Base-by-base conservation (phyloP, 92 coral and sea anemone species). In the Umimayanthus kanabou region DNA sequence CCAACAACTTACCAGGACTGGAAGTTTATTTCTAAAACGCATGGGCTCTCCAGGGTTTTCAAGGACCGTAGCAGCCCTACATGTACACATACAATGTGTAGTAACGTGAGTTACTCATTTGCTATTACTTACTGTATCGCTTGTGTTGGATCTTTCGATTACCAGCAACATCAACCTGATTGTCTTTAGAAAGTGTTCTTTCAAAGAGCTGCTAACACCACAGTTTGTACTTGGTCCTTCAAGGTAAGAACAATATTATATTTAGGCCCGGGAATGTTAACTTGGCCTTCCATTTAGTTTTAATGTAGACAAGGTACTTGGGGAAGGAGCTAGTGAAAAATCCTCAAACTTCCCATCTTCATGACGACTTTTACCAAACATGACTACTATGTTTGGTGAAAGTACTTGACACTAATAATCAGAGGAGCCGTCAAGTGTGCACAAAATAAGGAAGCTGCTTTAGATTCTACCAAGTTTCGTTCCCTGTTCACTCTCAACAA, bases 81-180 rank as follows among this genome's bases (percentile, higher is more conserved):
- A n/a, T n/a, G n/a, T n/a, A n/a, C 15, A 57, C 29, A n/a, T n/a
- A 69, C 29, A 69, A 47, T 10, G 2, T 47, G 50, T 11, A 53
- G 58, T 53, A 53, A 14, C 4, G 58, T 4, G 18, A 53, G 18
- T 28, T 8, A 0, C 0, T 7, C 45, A 28, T 8, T 14, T 45
- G 4, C 33, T 33, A 18, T 30, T 43, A 83, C 87, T 83, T 50
- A 83, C 87, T 70, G 23, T 83, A 13, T 42, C 47, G 20, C 39
- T 74, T 71, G 87, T 83, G 67, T 45, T 70, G 20, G 87, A 83
- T 43, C 78, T 70, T 83, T 83, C 87, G 23, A 83, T 47, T 14
- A 71, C 78, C 33, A n/a, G 65, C 20, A 83, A 33, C 37, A 83
- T 45, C 69, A 83, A 70, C 79, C 29, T 83, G 78, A 83, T 55